A percentile compares a stretch with the other conserved stretches of the same genome.
These are phyloP conservation scores for Guaruba guarouba DNA, from an alignment of 2,113 vertebrate genomes.

Conservation along the genomic window DNA sequence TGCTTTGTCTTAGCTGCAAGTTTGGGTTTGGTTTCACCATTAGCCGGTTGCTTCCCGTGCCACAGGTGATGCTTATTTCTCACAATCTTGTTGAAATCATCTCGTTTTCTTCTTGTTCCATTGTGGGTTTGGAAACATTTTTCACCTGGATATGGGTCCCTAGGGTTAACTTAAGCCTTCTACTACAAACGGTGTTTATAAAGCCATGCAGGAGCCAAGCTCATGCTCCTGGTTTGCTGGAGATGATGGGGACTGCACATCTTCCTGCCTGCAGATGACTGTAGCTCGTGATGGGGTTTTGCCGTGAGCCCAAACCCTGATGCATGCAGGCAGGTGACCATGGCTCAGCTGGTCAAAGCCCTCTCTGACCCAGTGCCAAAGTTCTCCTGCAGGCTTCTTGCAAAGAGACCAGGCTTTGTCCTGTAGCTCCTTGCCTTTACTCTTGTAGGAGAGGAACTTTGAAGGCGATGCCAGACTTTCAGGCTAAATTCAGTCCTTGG, in stretches of 20 bases:
- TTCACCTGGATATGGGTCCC: background rate
- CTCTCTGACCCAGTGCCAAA: background rate
- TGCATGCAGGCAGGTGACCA: accelerated
- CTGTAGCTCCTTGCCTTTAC: background rate
- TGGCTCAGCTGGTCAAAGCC: background rate
- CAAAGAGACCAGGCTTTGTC: background rate
- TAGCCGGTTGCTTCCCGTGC: background rate
- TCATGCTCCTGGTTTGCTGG: background rate
- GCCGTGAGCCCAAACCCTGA: background rate
- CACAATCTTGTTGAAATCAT: background rate
- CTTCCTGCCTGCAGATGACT: background rate
- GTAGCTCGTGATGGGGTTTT: background rate
- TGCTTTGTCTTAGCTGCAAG: background rate
- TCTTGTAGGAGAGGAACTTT: background rate
- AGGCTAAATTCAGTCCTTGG: background rate
- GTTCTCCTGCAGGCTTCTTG: background rate
- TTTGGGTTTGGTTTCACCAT: background rate
- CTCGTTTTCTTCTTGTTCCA: background rate
- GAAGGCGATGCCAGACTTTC: background rate
- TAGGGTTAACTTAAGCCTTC: background rate
- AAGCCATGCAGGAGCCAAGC: accelerated
- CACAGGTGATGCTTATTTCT: background rate
- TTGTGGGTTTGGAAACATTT: background rate
- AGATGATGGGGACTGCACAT: background rate
- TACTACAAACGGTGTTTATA: accelerated